A percentile compares a stretch with the other conserved stretches of the same genome.
These are phyloP conservation scores for Pyrochroa serraticornis DNA, from an alignment of 2,888 invertebrate species.

Conservation along the genomic window DNA sequence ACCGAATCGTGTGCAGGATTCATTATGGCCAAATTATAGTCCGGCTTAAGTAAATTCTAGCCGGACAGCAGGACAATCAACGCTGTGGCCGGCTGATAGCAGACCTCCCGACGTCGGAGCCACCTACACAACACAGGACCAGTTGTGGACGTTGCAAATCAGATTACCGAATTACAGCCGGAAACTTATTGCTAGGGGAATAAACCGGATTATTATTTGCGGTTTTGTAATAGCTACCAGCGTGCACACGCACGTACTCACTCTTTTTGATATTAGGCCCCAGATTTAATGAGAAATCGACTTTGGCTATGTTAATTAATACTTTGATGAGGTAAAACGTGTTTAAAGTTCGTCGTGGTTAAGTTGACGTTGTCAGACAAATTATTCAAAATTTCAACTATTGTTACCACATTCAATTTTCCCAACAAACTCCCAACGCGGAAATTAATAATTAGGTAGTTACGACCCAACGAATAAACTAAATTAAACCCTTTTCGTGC, in stretches of 20 bases:
- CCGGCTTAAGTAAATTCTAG: constrained; percentile 26
- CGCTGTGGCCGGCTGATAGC: constrained; percentile 8
- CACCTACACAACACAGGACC: constrained; percentile 10
- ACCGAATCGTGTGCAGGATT: constrained; percentile 29
- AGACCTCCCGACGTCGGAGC: constrained; percentile 7
- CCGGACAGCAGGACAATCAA: constrained; percentile 19
- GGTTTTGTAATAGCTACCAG: constrained; percentile 15
- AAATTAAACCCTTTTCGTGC: no score
- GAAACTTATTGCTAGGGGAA: constrained; percentile 24
- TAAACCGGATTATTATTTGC: constrained; percentile 24
- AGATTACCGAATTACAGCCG: constrained; percentile 23
- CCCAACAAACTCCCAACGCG: no score
- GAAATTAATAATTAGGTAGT: no score
- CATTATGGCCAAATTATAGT: constrained; percentile 27
- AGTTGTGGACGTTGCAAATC: constrained; percentile 22
- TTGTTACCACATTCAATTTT: no score
- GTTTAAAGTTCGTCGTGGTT: no score
- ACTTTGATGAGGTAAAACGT: no score
- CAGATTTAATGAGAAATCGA: no score
- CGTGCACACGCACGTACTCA: constrained; percentile 11
- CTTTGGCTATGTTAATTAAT: no score
- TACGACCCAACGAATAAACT: no score
- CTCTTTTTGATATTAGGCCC: constrained; percentile 9
- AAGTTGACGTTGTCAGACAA: no score
- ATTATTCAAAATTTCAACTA: no score